These are phyloP conservation scores for Leucoma salicis DNA, from an alignment of 2,888 invertebrate genomes.

Conservation along the genomic window DNA sequence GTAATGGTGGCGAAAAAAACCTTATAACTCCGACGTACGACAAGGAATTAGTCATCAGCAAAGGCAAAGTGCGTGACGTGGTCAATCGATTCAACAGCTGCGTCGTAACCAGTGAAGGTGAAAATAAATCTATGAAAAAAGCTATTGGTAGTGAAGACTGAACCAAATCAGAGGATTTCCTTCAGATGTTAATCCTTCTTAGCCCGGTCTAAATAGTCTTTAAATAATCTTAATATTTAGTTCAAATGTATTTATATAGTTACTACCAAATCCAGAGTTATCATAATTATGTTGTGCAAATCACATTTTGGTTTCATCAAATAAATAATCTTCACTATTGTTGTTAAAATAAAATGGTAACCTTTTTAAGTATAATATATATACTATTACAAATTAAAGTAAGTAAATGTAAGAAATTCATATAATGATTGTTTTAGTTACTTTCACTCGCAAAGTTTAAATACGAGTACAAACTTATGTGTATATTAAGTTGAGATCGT, in stretches of 20 bases:
- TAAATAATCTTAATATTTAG: constrained; percentile 35
- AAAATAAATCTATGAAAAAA: constrained; percentile 44
- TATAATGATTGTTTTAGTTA: not conserved
- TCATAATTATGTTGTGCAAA: constrained; percentile 47
- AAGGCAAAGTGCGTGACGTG: constrained; percentile 75
- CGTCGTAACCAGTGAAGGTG: constrained; percentile 39
- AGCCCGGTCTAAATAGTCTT: constrained; percentile 48
- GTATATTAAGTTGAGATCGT: constrained; percentile 23
- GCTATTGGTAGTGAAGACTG: constrained; percentile 54
- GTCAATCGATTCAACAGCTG: constrained; percentile 71
- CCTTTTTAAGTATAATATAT: constrained; percentile 25
- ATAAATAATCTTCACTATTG: constrained; percentile 11
- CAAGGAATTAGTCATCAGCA: constrained; percentile 70
- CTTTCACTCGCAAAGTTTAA: not conserved
- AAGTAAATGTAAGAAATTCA: not conserved
- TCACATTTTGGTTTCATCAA: constrained; percentile 51
- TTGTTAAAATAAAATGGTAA: constrained; percentile 15
- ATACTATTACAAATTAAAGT: not conserved
- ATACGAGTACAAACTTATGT: not conserved
- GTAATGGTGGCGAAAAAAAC: constrained; percentile 59
- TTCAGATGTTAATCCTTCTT: constrained; percentile 24
- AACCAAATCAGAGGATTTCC: constrained; percentile 22
- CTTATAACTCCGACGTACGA: constrained; percentile 71
- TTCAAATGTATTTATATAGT: constrained; percentile 30
- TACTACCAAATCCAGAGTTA: constrained; percentile 26